Evolutionary conservation across 2,888 invertebrate species (phyloP).

Genomic region (Agrochola circellaris): DNA sequence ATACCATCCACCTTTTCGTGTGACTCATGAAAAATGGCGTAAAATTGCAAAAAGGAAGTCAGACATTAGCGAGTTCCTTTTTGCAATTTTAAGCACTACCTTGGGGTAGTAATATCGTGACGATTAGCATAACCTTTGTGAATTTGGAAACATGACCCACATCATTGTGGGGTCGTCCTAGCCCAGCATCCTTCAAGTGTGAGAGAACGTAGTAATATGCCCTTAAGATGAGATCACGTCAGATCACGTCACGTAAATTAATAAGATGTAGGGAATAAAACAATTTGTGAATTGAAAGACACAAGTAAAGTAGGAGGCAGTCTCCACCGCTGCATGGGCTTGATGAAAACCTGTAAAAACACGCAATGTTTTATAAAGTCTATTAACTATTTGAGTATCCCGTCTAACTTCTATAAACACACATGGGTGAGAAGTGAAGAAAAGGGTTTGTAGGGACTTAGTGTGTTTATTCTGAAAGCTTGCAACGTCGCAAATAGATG

Average conservation of each 20-base stretch:
- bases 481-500: no score
- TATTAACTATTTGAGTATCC: not conserved
- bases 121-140: not conserved
- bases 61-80: not conserved
- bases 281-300: not conserved
- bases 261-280: not conserved
- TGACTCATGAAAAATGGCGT: not conserved
- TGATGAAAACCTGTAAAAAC: not conserved
- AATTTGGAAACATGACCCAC: not conserved
- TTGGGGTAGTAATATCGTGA: not conserved
- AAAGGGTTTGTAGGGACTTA: not conserved
- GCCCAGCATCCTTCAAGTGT: not conserved
- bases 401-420: not conserved
- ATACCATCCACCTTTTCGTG: not conserved
- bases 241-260: not conserved
- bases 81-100: no score
- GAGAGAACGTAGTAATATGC: not conserved
- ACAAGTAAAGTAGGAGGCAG: not conserved
- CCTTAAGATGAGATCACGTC: not conserved
- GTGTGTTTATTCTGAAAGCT: no score
- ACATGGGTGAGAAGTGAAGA: not conserved
- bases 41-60: not conserved
- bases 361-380: not conserved
- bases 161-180: not conserved
- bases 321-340: not conserved